Evolutionary conservation across 1,140 invertebrate species (phyloP).

Genomic region (Globodera ellingtonae): DNA sequence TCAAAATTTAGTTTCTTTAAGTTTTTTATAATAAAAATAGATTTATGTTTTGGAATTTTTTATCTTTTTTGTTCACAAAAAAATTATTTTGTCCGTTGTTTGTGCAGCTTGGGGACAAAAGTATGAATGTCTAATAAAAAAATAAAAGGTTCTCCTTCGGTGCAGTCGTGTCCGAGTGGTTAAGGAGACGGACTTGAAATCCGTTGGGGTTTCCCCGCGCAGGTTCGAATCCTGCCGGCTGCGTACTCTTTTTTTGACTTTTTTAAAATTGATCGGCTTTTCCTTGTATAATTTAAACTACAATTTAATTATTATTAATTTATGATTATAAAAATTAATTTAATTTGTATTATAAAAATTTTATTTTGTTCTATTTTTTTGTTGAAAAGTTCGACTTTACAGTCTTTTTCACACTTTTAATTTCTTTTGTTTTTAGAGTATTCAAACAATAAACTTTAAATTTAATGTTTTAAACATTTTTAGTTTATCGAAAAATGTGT

Average conservation of each 20-base stretch:
- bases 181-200: conserved; percentile 32
- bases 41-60: background rate
- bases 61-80: background rate
- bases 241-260: conserved; percentile 1
- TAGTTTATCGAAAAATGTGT: conserved; percentile 39
- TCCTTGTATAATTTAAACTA: too few species aligned
- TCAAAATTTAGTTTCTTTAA: too few species aligned
- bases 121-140: too few species aligned
- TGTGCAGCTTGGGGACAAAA: background rate
- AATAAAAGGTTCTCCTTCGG: too few species aligned
- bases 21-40: background rate
- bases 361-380: too few species aligned
- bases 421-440: too few species aligned
- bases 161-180: conserved; percentile 32
- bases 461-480: background rate
- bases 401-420: too few species aligned
- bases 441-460: too few species aligned
- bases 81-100: conserved; percentile 2
- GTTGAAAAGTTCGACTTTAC: too few species aligned
- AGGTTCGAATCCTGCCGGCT: conserved; percentile 32
- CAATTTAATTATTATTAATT: too few species aligned
- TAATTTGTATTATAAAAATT: too few species aligned
- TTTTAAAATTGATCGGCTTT: background rate
- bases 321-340: too few species aligned
- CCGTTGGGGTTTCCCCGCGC: conserved; percentile 26